Evolutionary conservation across 2,888 invertebrate genomes (phyloP).

Genomic region (Chorisops tibialis): DNA sequence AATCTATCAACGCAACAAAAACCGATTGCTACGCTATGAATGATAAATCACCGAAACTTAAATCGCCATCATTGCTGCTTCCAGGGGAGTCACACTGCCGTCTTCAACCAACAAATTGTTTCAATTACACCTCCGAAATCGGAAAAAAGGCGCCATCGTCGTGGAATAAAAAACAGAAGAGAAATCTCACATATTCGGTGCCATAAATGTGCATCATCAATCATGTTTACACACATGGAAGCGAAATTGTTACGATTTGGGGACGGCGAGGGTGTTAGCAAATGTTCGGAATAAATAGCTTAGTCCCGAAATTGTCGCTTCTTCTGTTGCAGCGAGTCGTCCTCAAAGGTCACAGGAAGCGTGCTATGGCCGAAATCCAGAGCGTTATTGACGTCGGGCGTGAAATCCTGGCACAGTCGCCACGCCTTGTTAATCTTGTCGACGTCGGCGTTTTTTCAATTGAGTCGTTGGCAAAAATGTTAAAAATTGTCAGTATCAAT

Average conservation of each 20-base stretch:
- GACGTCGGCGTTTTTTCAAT: no score
- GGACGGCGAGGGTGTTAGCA: no score
- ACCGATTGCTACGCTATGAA: not conserved
- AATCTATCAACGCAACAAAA: not conserved
- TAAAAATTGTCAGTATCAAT: not conserved
- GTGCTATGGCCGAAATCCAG: no score
- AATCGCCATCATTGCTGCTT: slow-evolving; percentile 13
- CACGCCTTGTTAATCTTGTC: no score
- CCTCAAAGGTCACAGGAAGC: no score
- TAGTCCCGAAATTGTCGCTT: no score
- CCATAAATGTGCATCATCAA: slow-evolving; percentile 19
- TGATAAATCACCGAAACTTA: slow-evolving; percentile 12
- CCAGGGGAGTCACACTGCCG: slow-evolving; percentile 1
- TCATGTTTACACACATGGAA: slow-evolving; percentile 19
- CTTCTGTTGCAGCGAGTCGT: no score
- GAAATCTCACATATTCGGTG: slow-evolving; percentile 8
- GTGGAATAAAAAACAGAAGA: not conserved
- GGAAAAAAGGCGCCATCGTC: not conserved
- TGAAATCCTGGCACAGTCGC: no score
- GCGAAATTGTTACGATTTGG: not conserved
- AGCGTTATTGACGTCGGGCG: no score
- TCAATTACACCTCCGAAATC: slow-evolving; percentile 15
- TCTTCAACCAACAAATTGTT: slow-evolving; percentile 9
- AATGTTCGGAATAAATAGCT: no score
- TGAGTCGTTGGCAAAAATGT: no score